phyloP scores from a whole-genome alignment of 2,797 vertebrate species.

The Amblyopsis hoosieri region DNA sequence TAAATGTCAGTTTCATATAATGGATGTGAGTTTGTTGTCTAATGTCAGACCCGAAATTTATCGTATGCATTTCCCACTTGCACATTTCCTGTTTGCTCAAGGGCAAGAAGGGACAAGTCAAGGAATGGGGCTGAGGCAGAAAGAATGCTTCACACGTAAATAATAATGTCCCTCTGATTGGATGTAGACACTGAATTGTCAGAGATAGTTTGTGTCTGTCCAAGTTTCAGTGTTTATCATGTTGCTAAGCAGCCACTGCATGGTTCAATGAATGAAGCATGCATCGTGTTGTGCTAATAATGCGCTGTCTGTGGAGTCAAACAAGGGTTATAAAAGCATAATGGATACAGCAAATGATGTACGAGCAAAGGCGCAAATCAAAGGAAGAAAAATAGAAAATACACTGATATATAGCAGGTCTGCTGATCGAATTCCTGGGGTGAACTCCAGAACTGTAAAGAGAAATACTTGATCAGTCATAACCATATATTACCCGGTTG shows the following conservation, averaged over 20 bases:
- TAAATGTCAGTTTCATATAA: slow-evolving; percentile 17
- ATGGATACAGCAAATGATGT: slow-evolving; percentile 46
- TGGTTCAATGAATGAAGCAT: slow-evolving; percentile 9
- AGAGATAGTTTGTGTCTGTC: slow-evolving; percentile 39
- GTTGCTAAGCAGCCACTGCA: slow-evolving; percentile 19
- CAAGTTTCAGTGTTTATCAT: slow-evolving; percentile 11
- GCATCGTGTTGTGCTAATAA: neutral
- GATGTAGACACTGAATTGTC: slow-evolving; percentile 32
- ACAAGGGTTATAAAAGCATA: slow-evolving; percentile 17
- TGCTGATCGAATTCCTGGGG: slow-evolving; percentile 68
- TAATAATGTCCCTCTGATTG: slow-evolving; percentile 50
- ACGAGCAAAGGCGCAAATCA: neutral
- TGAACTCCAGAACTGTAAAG: slow-evolving; percentile 50
- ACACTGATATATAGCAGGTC: slow-evolving; percentile 49
- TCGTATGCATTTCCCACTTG: slow-evolving; percentile 28
- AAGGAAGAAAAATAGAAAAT: slow-evolving; percentile 19
- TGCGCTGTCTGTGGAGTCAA: neutral
- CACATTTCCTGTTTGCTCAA: slow-evolving; percentile 56
- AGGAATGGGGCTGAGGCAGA: slow-evolving; percentile 52
- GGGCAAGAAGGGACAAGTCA: slow-evolving; percentile 75
- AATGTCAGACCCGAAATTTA: slow-evolving; percentile 52
- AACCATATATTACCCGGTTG: slow-evolving; percentile 46
- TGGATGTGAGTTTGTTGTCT: slow-evolving; percentile 21
- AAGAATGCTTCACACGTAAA: slow-evolving; percentile 63
- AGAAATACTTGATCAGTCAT: slow-evolving; percentile 54